These are phyloP conservation scores for Drosophila nigrodunni DNA, from an alignment of 1,140 invertebrate species.

Conservation along the genomic window DNA sequence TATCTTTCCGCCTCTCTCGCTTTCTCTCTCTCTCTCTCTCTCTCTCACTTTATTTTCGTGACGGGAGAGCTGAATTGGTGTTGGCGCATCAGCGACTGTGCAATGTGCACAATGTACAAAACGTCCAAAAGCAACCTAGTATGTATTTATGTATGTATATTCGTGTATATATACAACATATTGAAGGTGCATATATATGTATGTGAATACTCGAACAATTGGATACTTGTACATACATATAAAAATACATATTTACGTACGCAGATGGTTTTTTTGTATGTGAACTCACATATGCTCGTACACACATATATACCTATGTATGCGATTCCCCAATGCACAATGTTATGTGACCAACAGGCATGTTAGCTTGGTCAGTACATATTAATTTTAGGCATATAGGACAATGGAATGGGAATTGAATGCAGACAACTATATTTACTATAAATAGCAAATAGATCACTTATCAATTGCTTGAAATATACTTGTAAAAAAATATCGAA, in stretches of 20 bases:
- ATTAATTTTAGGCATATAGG: not conserved
- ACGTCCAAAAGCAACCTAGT: conserved; percentile 7
- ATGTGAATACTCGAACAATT: not conserved
- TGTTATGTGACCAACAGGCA: conserved; percentile 1
- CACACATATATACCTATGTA: not conserved
- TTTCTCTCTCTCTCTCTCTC: conserved; percentile 13
- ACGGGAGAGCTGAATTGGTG: conserved; percentile 8
- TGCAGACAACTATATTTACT: not conserved
- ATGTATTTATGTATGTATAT: conserved; percentile 1
- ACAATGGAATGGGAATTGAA: not conserved
- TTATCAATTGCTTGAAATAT: too few relatives aligned
- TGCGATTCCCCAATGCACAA: not conserved
- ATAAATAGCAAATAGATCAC: too few relatives aligned
- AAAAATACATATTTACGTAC: not conserved
- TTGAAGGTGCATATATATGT: conserved; percentile 2
- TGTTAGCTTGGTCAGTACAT: conserved; percentile 1
- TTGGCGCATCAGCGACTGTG: conserved; percentile 2
- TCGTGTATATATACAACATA: not conserved
- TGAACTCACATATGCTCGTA: not conserved
- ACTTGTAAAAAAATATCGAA: too few relatives aligned
- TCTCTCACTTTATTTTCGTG: not conserved
- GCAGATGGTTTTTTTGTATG: not conserved
- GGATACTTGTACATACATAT: not conserved
- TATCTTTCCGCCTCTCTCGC: not conserved
- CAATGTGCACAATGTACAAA: conserved; percentile 9